Conservation (phyloP, 2,113 vertebrate genomes). For the Tetrax tetrax region DNA sequence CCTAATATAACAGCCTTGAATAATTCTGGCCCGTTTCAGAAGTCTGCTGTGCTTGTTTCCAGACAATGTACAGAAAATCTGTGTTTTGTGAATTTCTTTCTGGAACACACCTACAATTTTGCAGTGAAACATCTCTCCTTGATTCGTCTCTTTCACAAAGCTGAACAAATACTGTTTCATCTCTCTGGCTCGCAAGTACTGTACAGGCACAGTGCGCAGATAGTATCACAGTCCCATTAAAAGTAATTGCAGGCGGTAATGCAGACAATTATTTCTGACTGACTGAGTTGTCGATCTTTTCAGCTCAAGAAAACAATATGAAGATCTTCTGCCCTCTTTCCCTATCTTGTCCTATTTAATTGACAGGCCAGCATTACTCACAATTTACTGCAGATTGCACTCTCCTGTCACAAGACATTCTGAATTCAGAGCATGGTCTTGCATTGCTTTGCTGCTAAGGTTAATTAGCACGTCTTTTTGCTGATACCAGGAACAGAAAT, state of each 20-base stretch:
- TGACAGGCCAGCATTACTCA: slow-evolving; percentile 2
- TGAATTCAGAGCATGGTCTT: not conserved
- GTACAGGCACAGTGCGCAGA: not conserved
- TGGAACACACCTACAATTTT: not conserved
- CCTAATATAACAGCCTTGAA: not conserved
- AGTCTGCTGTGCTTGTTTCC: not conserved
- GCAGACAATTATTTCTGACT: slow-evolving; percentile 62
- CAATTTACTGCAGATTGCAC: not conserved
- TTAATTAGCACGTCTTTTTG: slow-evolving; percentile 51
- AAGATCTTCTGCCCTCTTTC: slow-evolving; percentile 42
- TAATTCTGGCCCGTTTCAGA: not conserved
- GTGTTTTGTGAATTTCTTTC: not conserved
- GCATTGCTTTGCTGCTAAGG: not conserved
- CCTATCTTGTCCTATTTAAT: not conserved
- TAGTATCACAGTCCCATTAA: slow-evolving; percentile 48
- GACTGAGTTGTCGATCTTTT: slow-evolving; percentile 62
- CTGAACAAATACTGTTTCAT: not conserved
- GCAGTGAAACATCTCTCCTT: not conserved
- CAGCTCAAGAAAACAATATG: slow-evolving; percentile 60
- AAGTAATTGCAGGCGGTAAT: slow-evolving; percentile 59
- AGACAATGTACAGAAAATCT: not conserved
- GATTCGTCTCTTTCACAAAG: not conserved
- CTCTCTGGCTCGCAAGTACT: not conserved
- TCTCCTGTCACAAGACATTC: not conserved
- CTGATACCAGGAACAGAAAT: not conserved